Conservation (phyloP, 1,140 invertebrate species). For the Orius insidiosus region DNA sequence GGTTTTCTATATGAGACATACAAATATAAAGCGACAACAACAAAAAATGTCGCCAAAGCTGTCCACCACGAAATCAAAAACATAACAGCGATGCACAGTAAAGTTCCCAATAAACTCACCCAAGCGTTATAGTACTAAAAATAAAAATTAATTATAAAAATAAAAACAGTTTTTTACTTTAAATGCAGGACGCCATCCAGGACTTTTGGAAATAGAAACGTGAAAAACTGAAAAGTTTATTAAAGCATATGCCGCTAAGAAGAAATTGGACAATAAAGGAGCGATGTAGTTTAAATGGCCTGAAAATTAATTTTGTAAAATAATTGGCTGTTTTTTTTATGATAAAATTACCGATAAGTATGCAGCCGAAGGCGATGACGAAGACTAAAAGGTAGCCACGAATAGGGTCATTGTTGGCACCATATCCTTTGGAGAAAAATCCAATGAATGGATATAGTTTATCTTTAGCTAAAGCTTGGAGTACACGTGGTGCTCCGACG, state of each 20-base stretch:
- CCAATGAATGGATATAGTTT: slow-evolving; percentile 81
- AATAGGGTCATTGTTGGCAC: slow-evolving; percentile 42
- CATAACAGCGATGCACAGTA: slow-evolving; percentile 71
- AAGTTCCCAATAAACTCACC: slow-evolving; percentile 70
- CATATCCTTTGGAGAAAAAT: slow-evolving; percentile 43
- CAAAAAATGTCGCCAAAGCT: slow-evolving; percentile 39
- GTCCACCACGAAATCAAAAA: slow-evolving; percentile 40
- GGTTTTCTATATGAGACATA: slow-evolving; percentile 28
- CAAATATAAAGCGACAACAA: slow-evolving; percentile 35
- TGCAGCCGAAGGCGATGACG: slow-evolving; percentile 37
- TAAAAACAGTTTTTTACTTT: slow-evolving; percentile 19
- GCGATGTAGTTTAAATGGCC: slow-evolving; percentile 38
- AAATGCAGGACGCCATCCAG: slow-evolving; percentile 29
- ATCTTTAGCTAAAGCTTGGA: slow-evolving; percentile 91
- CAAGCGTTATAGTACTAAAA: slow-evolving; percentile 90
- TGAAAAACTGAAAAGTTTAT: slow-evolving; percentile 52
- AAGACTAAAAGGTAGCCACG: slow-evolving; percentile 44
- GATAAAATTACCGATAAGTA: slow-evolving; percentile 35
- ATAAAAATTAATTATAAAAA: slow-evolving; percentile 16
- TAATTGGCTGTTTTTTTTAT: too few relatives aligned
- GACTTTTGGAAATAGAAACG: slow-evolving; percentile 38
- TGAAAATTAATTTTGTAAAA: slow-evolving; percentile 16
- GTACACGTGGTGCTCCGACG: slow-evolving; percentile 86
- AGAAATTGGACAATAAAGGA: slow-evolving; percentile 44
- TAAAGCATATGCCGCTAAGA: slow-evolving; percentile 41